Evolutionary conservation across 2,797 vertebrate species (phyloP).

Genomic region (Epinephelus malabaricus): DNA sequence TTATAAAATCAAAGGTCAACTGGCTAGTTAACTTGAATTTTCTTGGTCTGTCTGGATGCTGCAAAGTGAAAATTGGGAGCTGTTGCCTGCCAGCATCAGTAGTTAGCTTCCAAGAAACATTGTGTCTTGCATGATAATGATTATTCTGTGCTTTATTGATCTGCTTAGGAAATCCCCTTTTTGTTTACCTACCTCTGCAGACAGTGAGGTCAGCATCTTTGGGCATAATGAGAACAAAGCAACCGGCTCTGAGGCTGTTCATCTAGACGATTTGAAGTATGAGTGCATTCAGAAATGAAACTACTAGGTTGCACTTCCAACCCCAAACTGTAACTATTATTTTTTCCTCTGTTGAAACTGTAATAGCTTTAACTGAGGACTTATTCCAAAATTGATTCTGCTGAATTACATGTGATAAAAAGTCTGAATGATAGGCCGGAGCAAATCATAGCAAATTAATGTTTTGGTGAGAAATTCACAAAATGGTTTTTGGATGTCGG

Average conservation of each 20-base stretch:
- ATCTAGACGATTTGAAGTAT: not conserved
- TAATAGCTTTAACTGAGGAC: not conserved
- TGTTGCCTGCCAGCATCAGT: not conserved
- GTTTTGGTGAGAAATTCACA: constrained; percentile 1
- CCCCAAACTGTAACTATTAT: not conserved
- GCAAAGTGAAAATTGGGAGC: constrained; percentile 24
- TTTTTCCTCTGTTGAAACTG: not conserved
- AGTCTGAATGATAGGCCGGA: not conserved
- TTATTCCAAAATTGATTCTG: not conserved
- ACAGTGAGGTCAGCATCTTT: not conserved
- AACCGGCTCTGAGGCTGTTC: not conserved
- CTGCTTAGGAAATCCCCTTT: constrained; percentile 19
- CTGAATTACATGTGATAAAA: not conserved
- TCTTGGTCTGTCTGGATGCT: constrained; percentile 28
- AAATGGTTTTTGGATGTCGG: constrained; percentile 15
- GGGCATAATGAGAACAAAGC: not conserved
- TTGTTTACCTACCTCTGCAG: constrained; percentile 9
- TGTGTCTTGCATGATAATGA: constrained; percentile 1
- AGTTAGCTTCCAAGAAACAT: constrained; percentile 21
- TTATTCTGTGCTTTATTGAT: constrained; percentile 42
- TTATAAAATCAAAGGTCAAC: constrained; percentile 61
- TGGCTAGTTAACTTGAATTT: constrained; percentile 38
- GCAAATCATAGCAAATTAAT: not conserved
- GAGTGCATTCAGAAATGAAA: not conserved
- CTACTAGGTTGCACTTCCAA: not conserved